Evolutionary conservation across 2,113 vertebrate genomes (phyloP).

Genomic region (Morone saxatilis): DNA sequence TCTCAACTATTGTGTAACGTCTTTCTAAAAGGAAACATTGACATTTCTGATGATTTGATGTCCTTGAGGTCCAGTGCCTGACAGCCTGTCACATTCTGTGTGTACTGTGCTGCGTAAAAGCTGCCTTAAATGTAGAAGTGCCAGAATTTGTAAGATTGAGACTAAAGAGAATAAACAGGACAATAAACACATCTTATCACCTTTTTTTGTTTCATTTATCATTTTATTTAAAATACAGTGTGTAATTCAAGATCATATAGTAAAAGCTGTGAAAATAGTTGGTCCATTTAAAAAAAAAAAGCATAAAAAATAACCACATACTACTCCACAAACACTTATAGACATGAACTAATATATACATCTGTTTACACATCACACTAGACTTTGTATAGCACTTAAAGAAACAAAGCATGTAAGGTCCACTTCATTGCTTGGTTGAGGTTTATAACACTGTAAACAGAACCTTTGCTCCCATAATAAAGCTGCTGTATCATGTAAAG

Average conservation of each 20-base stretch:
- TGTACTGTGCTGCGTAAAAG: conserved; percentile 10
- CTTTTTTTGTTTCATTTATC: conserved; percentile 64
- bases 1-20: conserved; percentile 1
- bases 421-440: not conserved
- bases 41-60: conserved; percentile 3
- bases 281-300: conserved; percentile 22
- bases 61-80: conserved; percentile 14
- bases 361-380: conserved; percentile 33
- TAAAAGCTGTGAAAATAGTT: conserved; percentile 22
- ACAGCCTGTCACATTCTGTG: conserved; percentile 14
- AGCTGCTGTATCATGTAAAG: not conserved
- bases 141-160: conserved; percentile 36
- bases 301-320: not conserved
- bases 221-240: conserved; percentile 38
- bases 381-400: conserved; percentile 55
- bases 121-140: conserved; percentile 46
- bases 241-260: conserved; percentile 15
- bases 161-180: conserved; percentile 22
- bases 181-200: not conserved
- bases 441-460: conserved; percentile 30
- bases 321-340: conserved; percentile 1
- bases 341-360: not conserved
- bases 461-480: not conserved
- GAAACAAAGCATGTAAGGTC: conserved; percentile 37
- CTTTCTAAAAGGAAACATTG: conserved; percentile 12